Evolutionary conservation across 2,797 vertebrate species (phyloP), one percentile per base, ranked within the genome.

Genomic region (Rachycentron canadum): DNA sequence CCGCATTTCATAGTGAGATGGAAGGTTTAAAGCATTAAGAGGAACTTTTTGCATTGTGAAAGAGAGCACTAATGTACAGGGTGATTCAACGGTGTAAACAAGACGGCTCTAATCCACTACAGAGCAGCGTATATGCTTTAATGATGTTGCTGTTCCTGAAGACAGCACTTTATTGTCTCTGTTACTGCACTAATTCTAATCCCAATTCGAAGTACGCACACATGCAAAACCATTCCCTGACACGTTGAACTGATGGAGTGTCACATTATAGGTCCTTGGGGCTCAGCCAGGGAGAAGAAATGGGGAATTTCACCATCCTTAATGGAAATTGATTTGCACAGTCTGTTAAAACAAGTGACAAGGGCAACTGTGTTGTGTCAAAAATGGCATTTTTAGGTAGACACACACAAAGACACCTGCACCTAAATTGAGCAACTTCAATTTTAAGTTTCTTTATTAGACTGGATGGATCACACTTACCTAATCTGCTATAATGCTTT

Each of bases 401-500:
- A 80, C 41, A 52, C 38, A 66, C 83, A 62, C 68, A 83, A 79
- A 79, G 59, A 74, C 78, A 82, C 73, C 81, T 91, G 71, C 63
- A 47, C 17, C 73, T 64, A 72, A 82, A 83, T 41, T 61, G 73
- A 87, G 66, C 81, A 85, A 81, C 80, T 73, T 82, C 71, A 32
- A 7, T 5, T 41, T 41, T 66, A 80, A 61, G 81, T 78, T 88
- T 82, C 72, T 79, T 84, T 82, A 88, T 91, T 85, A 86, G 76
- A 87, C 84, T 55, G 77, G 82, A 88, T 89, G 81, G 79, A 89
- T 83, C 78, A 73, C 76, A 75, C 81, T 86, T 88, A 91, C 91
- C 90, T 89, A 84, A 93, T 92, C 86, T 79, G 75, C 88, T 84
- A 83, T 89, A 85, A 91, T 88, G 83, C 90, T 93, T 89, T 90